These are phyloP conservation scores for Euproctis similis DNA, from an alignment of 2,888 invertebrate species.

Conservation along the genomic window DNA sequence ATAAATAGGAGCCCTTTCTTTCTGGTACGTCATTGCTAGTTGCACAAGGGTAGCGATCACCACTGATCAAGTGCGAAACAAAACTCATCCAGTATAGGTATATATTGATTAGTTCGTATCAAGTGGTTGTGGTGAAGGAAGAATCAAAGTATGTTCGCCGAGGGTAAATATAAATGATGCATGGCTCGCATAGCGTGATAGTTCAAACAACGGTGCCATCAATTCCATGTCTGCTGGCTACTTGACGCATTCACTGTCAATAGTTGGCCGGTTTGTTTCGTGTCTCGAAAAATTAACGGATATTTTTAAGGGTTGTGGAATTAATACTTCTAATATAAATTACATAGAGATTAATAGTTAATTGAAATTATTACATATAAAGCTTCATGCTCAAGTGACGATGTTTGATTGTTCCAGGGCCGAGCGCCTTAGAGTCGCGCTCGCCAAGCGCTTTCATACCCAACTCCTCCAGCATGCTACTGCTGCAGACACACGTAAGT, in stretches of 20 bases:
- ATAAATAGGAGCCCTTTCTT: constrained; percentile 62
- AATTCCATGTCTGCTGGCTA: constrained; percentile 41
- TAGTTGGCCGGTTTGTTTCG: constrained; percentile 31
- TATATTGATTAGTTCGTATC: constrained; percentile 62
- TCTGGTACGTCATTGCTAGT: constrained; percentile 48
- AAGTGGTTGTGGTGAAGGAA: constrained; percentile 58
- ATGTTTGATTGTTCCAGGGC: constrained; percentile 65
- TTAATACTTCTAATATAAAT: not conserved
- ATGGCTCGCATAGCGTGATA: constrained; percentile 78
- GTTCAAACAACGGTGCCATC: constrained; percentile 65
- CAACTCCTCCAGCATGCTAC: constrained; percentile 91
- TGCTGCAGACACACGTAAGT: constrained; percentile 93
- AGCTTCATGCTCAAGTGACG: constrained; percentile 17
- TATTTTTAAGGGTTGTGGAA: constrained; percentile 5
- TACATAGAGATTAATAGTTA: not conserved
- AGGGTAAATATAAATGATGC: constrained; percentile 76
- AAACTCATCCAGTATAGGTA: constrained; percentile 30
- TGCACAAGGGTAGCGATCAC: constrained; percentile 43
- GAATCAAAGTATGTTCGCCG: constrained; percentile 74
- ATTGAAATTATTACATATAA: not conserved
- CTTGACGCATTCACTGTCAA: constrained; percentile 42
- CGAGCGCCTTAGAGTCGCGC: constrained; percentile 74
- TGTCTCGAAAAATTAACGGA: constrained; percentile 10
- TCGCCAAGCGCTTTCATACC: constrained; percentile 74
- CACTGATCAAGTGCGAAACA: constrained; percentile 31